Evolutionary conservation across 2,888 invertebrate species (phyloP), one percentile per base, ranked within the genome.

Genomic region (Xanthia togata): DNA sequence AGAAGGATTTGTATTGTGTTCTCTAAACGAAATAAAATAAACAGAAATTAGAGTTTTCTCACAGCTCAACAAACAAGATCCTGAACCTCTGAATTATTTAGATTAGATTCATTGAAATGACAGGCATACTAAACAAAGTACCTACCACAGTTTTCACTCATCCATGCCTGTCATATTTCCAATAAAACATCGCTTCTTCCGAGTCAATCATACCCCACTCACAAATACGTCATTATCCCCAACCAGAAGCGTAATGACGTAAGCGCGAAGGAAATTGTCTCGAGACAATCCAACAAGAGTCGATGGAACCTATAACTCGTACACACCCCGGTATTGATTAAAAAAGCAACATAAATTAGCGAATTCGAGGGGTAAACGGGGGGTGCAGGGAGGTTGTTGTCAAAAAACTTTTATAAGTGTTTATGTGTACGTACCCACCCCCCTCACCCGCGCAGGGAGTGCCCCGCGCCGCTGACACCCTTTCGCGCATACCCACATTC

Each of bases 341-440:
- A 96, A 96, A 96, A 96, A 96, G 95, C 95, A 95, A 96, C 96
- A 96, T 96, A 96, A 96, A 96, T 96, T 96, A 96, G 96, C 96
- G 95, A 96, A 96, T 96, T 95, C 95, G 93, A 92, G 91, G 93
- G 93, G 94, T 88, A 91, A 86, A 89, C 92, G 92, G 89, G 89
- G 92, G 93, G 90, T 92, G 92, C 91, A 89, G 92, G 93, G 92
- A 88, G 92, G 94, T 91, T 95, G 96, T 96, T 96, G 96, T 96
- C 96, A 96, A 96, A 96, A 96, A 96, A 96, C 93, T 96, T 96
- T 96, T 96, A 96, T 96, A 96, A 96, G 96, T 96, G 96, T 96
- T 96, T 96, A 96, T 96, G 94, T 95, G 95, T 94, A 94, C 93
- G 95, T 93, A 93, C 90, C 92, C 89, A 90, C 90, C 90, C 87